Conservation (phyloP, 2,113 vertebrate genomes). For the Nothobranchius furzeri region DNA sequence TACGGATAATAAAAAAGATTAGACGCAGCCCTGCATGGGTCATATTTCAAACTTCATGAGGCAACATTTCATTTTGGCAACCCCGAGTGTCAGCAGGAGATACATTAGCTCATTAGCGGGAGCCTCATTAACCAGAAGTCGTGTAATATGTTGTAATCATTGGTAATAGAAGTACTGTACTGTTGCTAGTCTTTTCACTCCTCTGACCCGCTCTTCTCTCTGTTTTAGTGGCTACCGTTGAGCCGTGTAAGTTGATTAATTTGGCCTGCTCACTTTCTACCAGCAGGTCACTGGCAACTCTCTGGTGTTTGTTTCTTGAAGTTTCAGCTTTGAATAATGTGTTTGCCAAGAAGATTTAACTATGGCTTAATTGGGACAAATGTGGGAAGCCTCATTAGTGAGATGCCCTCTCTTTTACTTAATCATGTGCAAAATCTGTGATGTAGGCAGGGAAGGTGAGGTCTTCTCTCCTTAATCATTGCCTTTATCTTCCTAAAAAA, state of each 20-base stretch:
- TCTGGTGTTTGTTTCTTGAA: slow-evolving; percentile 10
- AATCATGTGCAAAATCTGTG: not conserved
- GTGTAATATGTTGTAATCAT: slow-evolving; percentile 43
- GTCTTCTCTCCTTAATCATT: slow-evolving; percentile 21
- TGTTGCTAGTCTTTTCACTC: slow-evolving; percentile 25
- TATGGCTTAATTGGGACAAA: slow-evolving; percentile 27
- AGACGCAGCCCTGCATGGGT: slow-evolving; percentile 5
- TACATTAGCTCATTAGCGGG: slow-evolving; percentile 61
- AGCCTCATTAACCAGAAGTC: slow-evolving; percentile 50
- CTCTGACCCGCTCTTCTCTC: slow-evolving; percentile 10
- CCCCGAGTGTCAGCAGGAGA: slow-evolving; percentile 45
- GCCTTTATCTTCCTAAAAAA: slow-evolving; percentile 17
- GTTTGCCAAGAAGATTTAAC: slow-evolving; percentile 17
- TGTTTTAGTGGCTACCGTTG: not conserved
- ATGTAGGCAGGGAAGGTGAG: not conserved
- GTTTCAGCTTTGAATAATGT: slow-evolving; percentile 29
- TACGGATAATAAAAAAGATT: slow-evolving; percentile 19
- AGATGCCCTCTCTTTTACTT: slow-evolving; percentile 1
- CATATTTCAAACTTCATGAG: slow-evolving; percentile 17
- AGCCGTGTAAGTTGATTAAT: slow-evolving; percentile 4
- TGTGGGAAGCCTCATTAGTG: not conserved
- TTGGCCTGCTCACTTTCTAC: not conserved
- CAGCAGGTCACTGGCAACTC: not conserved
- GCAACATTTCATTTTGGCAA: slow-evolving; percentile 31
- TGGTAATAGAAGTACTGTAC: slow-evolving; percentile 19